Evolutionary conservation across 1,140 invertebrate genomes (phyloP).

Genomic region (Diploscapter pachys): DNA sequence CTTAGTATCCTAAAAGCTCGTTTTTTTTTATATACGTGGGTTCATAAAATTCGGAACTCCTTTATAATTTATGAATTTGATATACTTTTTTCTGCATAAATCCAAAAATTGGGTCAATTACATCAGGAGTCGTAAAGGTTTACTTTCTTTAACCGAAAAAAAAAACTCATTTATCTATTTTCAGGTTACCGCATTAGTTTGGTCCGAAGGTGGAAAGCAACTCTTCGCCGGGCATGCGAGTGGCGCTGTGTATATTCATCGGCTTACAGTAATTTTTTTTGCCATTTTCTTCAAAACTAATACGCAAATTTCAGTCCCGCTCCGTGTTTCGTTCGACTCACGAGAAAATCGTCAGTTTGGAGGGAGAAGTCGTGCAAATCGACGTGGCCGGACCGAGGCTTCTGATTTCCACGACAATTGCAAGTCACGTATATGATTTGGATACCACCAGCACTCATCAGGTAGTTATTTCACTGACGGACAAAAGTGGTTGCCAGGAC

Average conservation of each 20-base stretch:
- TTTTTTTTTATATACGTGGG: background rate
- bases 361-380: constrained; percentile 26
- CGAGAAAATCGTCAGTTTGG: constrained; percentile 19
- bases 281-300: background rate
- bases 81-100: background rate
- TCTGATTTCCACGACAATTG: constrained; percentile 18
- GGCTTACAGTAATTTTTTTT: background rate
- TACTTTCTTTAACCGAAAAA: too few relatives aligned
- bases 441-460: constrained; percentile 8
- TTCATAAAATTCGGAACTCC: background rate
- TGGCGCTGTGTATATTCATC: constrained; percentile 9
- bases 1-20: background rate
- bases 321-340: constrained; percentile 17
- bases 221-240: constrained; percentile 16
- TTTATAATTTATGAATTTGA: background rate
- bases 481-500: too few relatives aligned
- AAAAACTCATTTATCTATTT: background rate
- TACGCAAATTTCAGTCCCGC: background rate
- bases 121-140: too few relatives aligned
- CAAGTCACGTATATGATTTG: constrained; percentile 14
- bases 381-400: constrained; percentile 1
- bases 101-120: too few relatives aligned
- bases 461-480: background rate
- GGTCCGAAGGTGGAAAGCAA: constrained; percentile 3
- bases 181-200: constrained; percentile 1